Conservation (phyloP, 2,797 vertebrate genomes). For the Chloroceryle amazona region DNA sequence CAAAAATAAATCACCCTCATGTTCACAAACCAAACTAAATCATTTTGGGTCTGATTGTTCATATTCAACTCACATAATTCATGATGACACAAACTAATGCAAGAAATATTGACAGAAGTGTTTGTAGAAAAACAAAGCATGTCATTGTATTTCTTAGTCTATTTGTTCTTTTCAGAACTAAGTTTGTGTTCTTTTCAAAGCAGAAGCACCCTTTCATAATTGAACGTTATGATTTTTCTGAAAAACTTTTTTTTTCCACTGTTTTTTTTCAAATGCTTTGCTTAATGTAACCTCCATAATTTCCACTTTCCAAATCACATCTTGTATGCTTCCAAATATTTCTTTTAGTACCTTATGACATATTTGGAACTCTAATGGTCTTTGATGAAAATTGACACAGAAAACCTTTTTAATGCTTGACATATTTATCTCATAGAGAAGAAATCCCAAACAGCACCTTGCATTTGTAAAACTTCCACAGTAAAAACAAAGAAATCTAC, state of each 20-base stretch:
- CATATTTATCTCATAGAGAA: background rate
- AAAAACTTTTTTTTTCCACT: background rate
- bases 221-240: background rate
- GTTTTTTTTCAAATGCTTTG: background rate
- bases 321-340: fast-evolving
- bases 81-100: background rate
- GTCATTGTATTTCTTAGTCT: fast-evolving
- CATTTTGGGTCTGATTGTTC: fast-evolving
- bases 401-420: background rate
- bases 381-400: background rate
- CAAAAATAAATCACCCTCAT: background rate
- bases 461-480: background rate
- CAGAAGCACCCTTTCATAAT: background rate
- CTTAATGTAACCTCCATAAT: background rate
- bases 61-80: fast-evolving
- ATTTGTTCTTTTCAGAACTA: background rate
- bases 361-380: background rate
- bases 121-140: background rate
- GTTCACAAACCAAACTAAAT: background rate
- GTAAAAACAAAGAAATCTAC: background rate
- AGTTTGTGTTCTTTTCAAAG: background rate
- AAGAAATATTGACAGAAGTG: fast-evolving
- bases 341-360: background rate
- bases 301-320: background rate
- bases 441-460: background rate